Evolutionary conservation across 2,888 invertebrate species (phyloP).

Genomic region (Hydrotaea diabolus): DNA sequence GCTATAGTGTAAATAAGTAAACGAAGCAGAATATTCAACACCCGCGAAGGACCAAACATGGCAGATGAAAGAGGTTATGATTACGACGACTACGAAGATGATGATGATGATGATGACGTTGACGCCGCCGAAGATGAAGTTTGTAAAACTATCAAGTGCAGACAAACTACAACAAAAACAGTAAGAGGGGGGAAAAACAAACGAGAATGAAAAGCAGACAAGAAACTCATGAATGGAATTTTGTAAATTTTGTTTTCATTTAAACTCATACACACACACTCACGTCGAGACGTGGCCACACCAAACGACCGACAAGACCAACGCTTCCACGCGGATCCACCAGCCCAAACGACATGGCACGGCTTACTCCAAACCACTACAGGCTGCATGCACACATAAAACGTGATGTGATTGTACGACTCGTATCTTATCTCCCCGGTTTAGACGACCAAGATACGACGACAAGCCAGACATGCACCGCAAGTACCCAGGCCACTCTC

Average conservation of each 20-base stretch:
- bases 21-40: background rate
- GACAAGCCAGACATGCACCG: no score
- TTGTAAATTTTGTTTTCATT: constrained; percentile 79
- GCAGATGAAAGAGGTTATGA: constrained; percentile 28
- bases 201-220: constrained; percentile 44
- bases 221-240: constrained; percentile 80
- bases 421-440: constrained; percentile 51
- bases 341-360: constrained; percentile 33
- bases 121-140: background rate
- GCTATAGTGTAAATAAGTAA: no score
- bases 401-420: constrained; percentile 64
- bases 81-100: no score
- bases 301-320: background rate
- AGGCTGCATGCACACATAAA: constrained; percentile 51
- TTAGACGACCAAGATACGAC: constrained; percentile 14
- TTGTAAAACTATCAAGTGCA: constrained; percentile 55
- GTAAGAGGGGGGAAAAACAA: no score
- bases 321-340: constrained; percentile 13
- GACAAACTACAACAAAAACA: constrained; percentile 31
- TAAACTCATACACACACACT: constrained; percentile 60
- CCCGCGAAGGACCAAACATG: constrained; percentile 12
- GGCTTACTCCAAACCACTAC: background rate
- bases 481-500: background rate
- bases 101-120: background rate
- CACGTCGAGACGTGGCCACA: background rate